Base-by-base conservation (phyloP, 1,140 invertebrate species). In the Drosophila malerkotliana region DNA sequence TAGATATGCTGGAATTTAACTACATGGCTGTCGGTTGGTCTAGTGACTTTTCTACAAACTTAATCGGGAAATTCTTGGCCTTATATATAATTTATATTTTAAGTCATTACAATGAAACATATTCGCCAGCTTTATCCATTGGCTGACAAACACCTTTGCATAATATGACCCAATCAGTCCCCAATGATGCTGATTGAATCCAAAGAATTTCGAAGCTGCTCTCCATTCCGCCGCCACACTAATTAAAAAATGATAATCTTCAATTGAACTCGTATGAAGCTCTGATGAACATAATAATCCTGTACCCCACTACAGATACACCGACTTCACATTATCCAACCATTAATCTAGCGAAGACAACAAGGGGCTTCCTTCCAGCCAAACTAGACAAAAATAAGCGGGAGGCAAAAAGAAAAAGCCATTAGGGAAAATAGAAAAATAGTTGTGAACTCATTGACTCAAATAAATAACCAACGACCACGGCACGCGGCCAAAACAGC, bases 401-500 rank as follows among this genome's bases (percentile, higher is more conserved):
- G 66, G 49, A 32, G 59, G 51, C 4, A 18, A 44, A 62, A 49
- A 73, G 69, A 59, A 82, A 81, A 82, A 69, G 63, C 79, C 79
- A 83, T 83, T 83, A 83, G 59, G 76, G 63, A 69, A 75, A 87
- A 84, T 72, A 66, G 79, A 78, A 83, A 87, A 87, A 87, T 88
- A 88, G 82, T 87, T 87, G 83, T 87, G 82, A 87, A 87, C 82
- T 88, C 82, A 87, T 87, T 87, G 82, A 87, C 83, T 87, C 83
- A 87, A 87, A 88, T 87, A 87, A 87, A 87, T 87, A 87, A 82
- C 72, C 67, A 57, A 75, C 60, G 63, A 67, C 39, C 72, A 24
- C 57, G 72, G 72, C 72, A 75, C 72, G 72, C 72, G 72, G 72
- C 72, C 15, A 47, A 47, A 18, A 10, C 14, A 10, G 18, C 12